phyloP scores from a whole-genome alignment of 2,113 vertebrate genomes.

The Nibea coibor region DNA sequence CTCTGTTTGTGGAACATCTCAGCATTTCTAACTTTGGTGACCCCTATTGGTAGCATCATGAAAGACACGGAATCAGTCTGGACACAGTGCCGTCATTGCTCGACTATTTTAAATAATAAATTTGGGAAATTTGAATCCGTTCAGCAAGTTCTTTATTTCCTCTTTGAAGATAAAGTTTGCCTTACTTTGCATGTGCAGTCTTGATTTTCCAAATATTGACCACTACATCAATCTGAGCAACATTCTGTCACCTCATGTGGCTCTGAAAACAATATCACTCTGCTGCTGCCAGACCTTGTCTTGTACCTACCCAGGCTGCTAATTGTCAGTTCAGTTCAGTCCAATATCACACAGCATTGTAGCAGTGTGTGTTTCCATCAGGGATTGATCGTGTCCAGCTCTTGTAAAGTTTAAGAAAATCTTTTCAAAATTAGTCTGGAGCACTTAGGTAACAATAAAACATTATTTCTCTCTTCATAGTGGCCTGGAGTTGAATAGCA shows the following conservation, averaged over 20 bases:
- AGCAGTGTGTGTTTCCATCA: not conserved
- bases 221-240: not conserved
- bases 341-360: not conserved
- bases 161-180: not conserved
- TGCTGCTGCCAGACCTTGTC: slow-evolving; percentile 15
- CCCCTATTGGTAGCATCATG: too few relatives aligned
- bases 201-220: not conserved
- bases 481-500: slow-evolving; percentile 3
- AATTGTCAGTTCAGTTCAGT: slow-evolving; percentile 20
- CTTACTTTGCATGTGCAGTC: not conserved
- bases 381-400: not conserved
- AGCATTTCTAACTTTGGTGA: too few relatives aligned
- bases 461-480: not conserved
- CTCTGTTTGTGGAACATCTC: too few relatives aligned
- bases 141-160: too few relatives aligned
- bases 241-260: not conserved
- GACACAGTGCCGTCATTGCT: too few relatives aligned
- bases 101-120: too few relatives aligned
- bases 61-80: too few relatives aligned
- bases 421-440: not conserved
- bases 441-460: not conserved
- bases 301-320: slow-evolving; percentile 5
- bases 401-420: slow-evolving; percentile 19
- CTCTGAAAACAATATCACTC: slow-evolving; percentile 13
- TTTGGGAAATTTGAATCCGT: too few relatives aligned